Conservation (phyloP, 2,113 vertebrate genomes). For the Nasalis larvatus region DNA sequence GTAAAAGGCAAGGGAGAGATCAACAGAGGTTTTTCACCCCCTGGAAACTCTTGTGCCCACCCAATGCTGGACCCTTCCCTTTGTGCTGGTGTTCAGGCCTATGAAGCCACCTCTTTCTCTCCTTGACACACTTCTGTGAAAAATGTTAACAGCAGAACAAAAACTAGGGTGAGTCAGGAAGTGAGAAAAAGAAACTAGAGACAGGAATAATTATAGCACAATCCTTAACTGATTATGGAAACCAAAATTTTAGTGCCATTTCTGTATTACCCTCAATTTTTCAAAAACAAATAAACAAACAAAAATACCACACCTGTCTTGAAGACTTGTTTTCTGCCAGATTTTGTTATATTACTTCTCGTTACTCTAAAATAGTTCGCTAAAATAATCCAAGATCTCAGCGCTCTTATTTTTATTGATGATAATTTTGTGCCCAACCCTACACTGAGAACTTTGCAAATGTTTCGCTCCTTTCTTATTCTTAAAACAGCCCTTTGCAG, state of each 20-base stretch:
- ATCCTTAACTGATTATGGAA: background rate
- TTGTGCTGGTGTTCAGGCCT: background rate
- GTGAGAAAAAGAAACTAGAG: background rate
- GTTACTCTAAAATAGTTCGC: conserved; percentile 4
- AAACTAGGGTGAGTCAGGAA: background rate
- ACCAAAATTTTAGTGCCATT: background rate
- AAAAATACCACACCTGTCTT: background rate
- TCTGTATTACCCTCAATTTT: background rate
- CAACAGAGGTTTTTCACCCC: background rate
- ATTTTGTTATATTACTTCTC: background rate
- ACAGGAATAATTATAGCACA: background rate
- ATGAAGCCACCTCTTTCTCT: background rate
- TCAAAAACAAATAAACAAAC: background rate
- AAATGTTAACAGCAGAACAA: background rate
- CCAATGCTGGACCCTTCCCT: fast-evolving
- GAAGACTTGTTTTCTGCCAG: background rate
- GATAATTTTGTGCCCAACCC: background rate
- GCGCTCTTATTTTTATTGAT: background rate
- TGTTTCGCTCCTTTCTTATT: background rate
- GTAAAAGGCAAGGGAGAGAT: background rate
- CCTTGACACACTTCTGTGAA: fast-evolving
- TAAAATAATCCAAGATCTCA: background rate
- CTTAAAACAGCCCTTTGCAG: background rate
- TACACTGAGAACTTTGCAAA: background rate
- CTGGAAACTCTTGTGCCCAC: background rate